These are phyloP conservation scores for Apodemia mormo DNA, from an alignment of 2,888 invertebrate species.

Conservation along the genomic window DNA sequence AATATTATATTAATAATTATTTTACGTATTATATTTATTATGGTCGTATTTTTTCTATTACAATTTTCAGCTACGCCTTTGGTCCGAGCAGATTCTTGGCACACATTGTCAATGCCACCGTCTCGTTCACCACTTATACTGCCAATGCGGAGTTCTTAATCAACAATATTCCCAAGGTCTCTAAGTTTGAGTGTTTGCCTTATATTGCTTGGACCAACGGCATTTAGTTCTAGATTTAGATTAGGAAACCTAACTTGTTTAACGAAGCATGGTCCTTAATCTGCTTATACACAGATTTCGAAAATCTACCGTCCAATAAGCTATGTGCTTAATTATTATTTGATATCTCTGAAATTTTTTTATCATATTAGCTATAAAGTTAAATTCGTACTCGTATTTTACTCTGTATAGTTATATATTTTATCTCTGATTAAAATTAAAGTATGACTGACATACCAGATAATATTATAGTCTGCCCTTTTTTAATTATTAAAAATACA, in stretches of 20 bases:
- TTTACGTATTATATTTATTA: constrained; percentile 18
- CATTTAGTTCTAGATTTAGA: constrained; percentile 46
- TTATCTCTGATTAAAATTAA: too few species aligned
- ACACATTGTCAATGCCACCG: constrained; percentile 78
- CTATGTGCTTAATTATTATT: neutral
- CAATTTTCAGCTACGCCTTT: constrained; percentile 70
- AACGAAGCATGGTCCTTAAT: constrained; percentile 9
- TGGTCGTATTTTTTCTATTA: constrained; percentile 28
- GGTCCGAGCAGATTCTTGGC: constrained; percentile 81
- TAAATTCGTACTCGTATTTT: too few species aligned
- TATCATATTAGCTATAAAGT: too few species aligned
- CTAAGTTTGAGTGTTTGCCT: constrained; percentile 51
- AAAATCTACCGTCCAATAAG: constrained; percentile 1
- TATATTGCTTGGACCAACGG: constrained; percentile 76
- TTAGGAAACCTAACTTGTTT: constrained; percentile 32
- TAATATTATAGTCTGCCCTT: too few species aligned
- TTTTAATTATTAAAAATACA: too few species aligned
- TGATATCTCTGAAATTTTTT: too few species aligned
- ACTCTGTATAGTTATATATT: too few species aligned
- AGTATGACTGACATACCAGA: too few species aligned
- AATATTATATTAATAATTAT: constrained; percentile 10
- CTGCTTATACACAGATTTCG: neutral
- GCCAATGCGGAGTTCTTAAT: constrained; percentile 50
- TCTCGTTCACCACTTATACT: constrained; percentile 70
- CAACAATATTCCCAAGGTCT: constrained; percentile 15